Conservation (phyloP, 2,888 invertebrate genomes). For the Piscicola geometra region DNA sequence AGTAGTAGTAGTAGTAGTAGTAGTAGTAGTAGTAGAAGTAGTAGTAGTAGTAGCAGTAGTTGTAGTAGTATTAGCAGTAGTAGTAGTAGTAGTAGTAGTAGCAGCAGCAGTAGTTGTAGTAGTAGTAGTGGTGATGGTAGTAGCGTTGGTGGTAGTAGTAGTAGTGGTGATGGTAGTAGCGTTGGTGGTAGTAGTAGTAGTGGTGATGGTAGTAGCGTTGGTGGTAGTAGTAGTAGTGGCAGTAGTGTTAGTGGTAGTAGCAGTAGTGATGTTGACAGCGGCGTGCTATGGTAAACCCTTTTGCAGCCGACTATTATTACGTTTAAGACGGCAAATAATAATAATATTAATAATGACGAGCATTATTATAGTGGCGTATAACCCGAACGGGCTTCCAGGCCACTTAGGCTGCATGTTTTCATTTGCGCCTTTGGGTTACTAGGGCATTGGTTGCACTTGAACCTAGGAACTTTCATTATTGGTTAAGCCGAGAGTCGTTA, state of each 20-base stretch:
- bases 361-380: no score
- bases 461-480: no score
- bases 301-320: no score
- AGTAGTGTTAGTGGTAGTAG: no score
- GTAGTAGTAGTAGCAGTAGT: not conserved
- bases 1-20: not conserved
- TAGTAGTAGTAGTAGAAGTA: not conserved
- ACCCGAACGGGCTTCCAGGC: no score
- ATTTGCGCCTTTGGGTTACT: no score
- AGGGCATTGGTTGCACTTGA: no score
- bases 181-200: not conserved
- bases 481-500: no score
- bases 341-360: no score
- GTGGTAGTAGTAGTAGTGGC: constrained; percentile 7
- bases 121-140: not conserved
- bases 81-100: constrained; percentile 6
- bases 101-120: not conserved
- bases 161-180: not conserved
- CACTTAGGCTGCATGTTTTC: no score
- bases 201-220: not conserved
- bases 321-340: no score
- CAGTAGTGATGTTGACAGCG: not conserved
- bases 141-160: not conserved
- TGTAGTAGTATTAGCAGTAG: no score
- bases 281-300: not conserved